Evolutionary conservation across 2,113 vertebrate species (phyloP), one percentile per base, ranked within the genome.

Genomic region (Coptodon bakossiorum): DNA sequence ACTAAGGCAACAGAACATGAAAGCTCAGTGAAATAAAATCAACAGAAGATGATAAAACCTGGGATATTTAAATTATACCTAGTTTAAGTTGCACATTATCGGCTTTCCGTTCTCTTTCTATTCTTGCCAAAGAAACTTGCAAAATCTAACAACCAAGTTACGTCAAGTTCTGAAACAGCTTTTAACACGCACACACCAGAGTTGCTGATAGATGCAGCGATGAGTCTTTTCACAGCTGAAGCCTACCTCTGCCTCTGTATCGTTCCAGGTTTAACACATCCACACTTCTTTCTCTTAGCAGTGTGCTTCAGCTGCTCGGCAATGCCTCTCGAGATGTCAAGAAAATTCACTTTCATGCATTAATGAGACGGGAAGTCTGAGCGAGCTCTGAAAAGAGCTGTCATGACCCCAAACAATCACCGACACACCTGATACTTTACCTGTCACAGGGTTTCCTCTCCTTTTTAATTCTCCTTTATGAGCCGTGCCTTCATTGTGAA

Each of bases 301-400:
- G 88, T 86, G n/a, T 56, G 57, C 71, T 71, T 85, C 82, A 73
- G 83, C 90, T 88, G 91, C 90, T 78, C 73, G 88, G 88, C 90
- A 76, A 82, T 79, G 79, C 80, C 89, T 90, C 85, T 81, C 22
- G 81, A 92, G 84, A 92, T 87, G 91, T 89, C 87, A 90, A 78
- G 48, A 87, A 90, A 88, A 91, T 91, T 92, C 78, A 71, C 90
- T 90, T 92, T 91, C 81, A 87, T 84, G 66, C 5, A 9, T 82
- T 93, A 84, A 92, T 91, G 45, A 80, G 81, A 88, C 38, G 63
- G 57, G 45, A 87, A 85, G 87, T 73, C 71, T 82, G 56, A 86
- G 68, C 6, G 4, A 27, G 73, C 40, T 83, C 48, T 93, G 87
- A 90, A 92, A 92, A 89, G 92, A 89, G 48, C 88, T 95, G 92